These are phyloP conservation scores for Hoplostethus atlanticus DNA, from an alignment of 2,797 vertebrate species.

Conservation along the genomic window DNA sequence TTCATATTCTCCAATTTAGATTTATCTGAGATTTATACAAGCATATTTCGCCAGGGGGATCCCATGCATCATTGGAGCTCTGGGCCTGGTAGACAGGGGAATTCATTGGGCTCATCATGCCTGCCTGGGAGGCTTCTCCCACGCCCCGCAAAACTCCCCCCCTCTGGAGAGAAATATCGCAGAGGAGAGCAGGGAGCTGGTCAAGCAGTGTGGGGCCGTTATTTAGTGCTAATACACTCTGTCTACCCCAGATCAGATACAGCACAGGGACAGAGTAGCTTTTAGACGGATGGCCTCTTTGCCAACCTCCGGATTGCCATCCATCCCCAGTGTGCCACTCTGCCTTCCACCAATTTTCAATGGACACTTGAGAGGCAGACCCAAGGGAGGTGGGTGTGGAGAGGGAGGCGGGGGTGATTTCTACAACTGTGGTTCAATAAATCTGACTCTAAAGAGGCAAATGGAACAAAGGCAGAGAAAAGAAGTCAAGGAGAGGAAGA, in stretches of 20 bases:
- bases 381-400: constrained; percentile 38
- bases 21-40: constrained; percentile 67
- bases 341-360: constrained; percentile 66
- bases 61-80: constrained; percentile 52
- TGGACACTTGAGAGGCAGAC: constrained; percentile 68
- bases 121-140: constrained; percentile 54
- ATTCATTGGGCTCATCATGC: constrained; percentile 44
- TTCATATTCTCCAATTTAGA: constrained; percentile 61
- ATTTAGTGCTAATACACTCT: constrained; percentile 82
- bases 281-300: constrained; percentile 78
- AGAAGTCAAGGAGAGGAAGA: constrained; percentile 38
- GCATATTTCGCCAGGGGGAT: constrained; percentile 35
- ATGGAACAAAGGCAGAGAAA: constrained; percentile 32
- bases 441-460: constrained; percentile 51
- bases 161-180: constrained; percentile 71
- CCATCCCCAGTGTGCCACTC: constrained; percentile 74
- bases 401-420: constrained; percentile 14
- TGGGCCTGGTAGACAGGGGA: constrained; percentile 31
- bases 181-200: constrained; percentile 71
- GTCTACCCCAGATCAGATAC: constrained; percentile 82
- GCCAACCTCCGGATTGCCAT: constrained; percentile 70
- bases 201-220: constrained; percentile 75
- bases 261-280: constrained; percentile 77
- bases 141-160: constrained; percentile 47
- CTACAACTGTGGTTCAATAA: constrained; percentile 44